Base-by-base conservation (phyloP, 1,140 invertebrate species). In the Penaeus vannamei region DNA sequence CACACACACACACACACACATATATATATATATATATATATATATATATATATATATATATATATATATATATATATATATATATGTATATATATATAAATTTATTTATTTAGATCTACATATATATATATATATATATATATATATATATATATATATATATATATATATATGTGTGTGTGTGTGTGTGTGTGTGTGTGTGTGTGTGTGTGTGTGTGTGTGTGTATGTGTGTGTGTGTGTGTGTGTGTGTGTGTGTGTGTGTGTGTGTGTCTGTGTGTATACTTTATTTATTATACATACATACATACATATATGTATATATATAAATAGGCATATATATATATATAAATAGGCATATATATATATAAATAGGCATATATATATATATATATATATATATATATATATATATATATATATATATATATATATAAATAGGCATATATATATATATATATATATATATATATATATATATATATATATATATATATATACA, bases 1-100 rank as follows among this genome's bases (percentile, higher is more conserved):
- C 62, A 64, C 62, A 64, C 62, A 64, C 62, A 64, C 62, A 64
- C 62, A 64, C 62, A 64, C 62, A 64, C 62, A 64, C 62, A 64
- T n/a, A 64, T n/a, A 64, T n/a, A 64, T n/a, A 64, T n/a, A 64
- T n/a, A 64, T n/a, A 64, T n/a, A 64, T n/a, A 64, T n/a, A 64
- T n/a, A 64, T n/a, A 64, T n/a, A 64, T n/a, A 64, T n/a, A 64
- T n/a, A 64, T n/a, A 64, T n/a, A 64, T n/a, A 64, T n/a, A 64
- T n/a, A 64, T n/a, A 64, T n/a, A 64, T n/a, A 64, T n/a, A 64
- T n/a, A 64, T n/a, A 64, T n/a, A 64, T n/a, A 64, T n/a, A 64
- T n/a, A 64, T n/a, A 64, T n/a, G n/a, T n/a, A n/a, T n/a, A 64
- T 64, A n/a, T n/a, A n/a, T n/a, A n/a, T n/a, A n/a, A n/a, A n/a